phyloP scores from a whole-genome alignment of 2,888 invertebrate genomes.

The Cantharis flavilabris region DNA sequence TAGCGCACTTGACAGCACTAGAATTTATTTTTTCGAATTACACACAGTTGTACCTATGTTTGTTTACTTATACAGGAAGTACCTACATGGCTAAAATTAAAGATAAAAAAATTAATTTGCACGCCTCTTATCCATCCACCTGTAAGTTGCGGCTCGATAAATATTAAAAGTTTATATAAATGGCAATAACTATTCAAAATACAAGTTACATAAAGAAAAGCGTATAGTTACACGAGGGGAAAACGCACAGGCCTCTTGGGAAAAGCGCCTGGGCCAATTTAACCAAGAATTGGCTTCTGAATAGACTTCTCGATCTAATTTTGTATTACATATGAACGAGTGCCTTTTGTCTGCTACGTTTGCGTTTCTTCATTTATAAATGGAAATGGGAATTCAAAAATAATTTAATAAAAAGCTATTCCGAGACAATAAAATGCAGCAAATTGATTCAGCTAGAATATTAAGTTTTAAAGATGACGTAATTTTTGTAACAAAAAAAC shows the following conservation, averaged over 20 bases:
- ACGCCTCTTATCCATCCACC: background rate
- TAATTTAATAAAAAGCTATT: constrained; percentile 11
- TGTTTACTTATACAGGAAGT: constrained; percentile 24
- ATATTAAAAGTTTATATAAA: constrained; percentile 5
- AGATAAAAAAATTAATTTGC: background rate
- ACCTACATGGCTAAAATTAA: no score
- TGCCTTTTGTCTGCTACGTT: constrained; percentile 26
- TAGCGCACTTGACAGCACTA: constrained; percentile 17
- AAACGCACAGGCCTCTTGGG: constrained; percentile 15
- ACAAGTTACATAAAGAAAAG: constrained; percentile 19
- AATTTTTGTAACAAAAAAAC: background rate
- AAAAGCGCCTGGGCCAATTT: constrained; percentile 28
- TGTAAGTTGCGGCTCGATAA: background rate
- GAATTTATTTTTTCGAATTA: constrained; percentile 8
- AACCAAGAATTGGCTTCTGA: constrained; percentile 30
- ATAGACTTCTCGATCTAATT: constrained; percentile 31
- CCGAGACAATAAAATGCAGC: background rate
- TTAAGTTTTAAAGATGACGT: background rate
- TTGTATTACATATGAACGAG: constrained; percentile 27
- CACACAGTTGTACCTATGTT: background rate
- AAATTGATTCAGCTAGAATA: background rate
- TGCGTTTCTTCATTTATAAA: constrained; percentile 22
- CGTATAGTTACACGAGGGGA: constrained; percentile 15
- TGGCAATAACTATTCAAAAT: constrained; percentile 5
- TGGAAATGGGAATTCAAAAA: constrained; percentile 16